A percentile compares a stretch with the other conserved stretches of the same genome.
Evolutionary conservation across 2,888 invertebrate species (phyloP).

Genomic region (Portevinia maculata): DNA sequence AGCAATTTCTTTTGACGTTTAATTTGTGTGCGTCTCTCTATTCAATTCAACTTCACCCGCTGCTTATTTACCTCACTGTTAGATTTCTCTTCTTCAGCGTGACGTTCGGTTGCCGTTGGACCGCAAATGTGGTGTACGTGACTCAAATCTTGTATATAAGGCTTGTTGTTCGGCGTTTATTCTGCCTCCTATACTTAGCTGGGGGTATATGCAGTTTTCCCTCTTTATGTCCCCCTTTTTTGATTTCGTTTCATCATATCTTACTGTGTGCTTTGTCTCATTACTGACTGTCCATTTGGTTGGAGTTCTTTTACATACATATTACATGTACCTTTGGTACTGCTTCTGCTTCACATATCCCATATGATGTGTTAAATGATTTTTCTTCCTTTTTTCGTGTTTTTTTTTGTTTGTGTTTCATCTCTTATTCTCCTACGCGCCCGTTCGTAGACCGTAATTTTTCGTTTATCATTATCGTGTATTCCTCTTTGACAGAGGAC

Average conservation of each 20-base stretch:
- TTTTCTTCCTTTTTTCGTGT: conserved; percentile 57
- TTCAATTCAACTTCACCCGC: background rate
- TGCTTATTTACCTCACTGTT: conserved; percentile 48
- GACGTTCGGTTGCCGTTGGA: conserved; percentile 47
- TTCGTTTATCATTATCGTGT: conserved; percentile 31
- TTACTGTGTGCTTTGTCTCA: conserved; percentile 56
- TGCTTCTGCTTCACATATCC: conserved; percentile 73
- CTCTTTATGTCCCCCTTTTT: conserved; percentile 43
- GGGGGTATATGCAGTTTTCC: conserved; percentile 65
- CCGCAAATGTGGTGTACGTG: conserved; percentile 74
- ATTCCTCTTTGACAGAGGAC: conserved; percentile 66
- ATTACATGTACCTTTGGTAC: conserved; percentile 69
- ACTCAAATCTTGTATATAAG: conserved; percentile 69
- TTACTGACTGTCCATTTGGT: conserved; percentile 54
- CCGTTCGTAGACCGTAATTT: background rate
- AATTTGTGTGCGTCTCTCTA: background rate
- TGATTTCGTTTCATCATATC: conserved; percentile 43
- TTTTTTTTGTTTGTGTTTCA: conserved; percentile 24
- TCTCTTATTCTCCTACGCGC: conserved; percentile 56
- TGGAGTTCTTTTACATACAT: conserved; percentile 33
- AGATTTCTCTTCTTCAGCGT: conserved; percentile 59
- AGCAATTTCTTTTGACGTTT: background rate
- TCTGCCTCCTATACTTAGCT: too few species aligned
- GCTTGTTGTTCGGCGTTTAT: conserved; percentile 21
- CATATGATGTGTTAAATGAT: conserved; percentile 72